Base-by-base conservation (phyloP, 2,888 invertebrate species). In the Creontiades dilutus region DNA sequence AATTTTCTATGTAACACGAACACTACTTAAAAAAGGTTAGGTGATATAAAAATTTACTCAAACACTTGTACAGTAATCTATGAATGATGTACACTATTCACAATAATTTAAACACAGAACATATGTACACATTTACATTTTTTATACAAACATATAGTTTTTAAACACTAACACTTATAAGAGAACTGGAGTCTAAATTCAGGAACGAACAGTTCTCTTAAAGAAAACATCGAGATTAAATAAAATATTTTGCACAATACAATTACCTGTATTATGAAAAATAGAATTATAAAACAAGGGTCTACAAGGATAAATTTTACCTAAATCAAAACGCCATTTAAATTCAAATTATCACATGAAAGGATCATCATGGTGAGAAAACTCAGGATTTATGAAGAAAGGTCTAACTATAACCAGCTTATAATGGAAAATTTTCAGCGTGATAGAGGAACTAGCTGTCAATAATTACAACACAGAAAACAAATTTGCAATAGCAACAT, bases 81-180 rank as follows among this genome's bases (percentile, higher is more conserved):
- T 55, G 37, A 16, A 37, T 37, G 78, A 88, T 88, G 88, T 88
- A 88, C 88, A 88, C 48, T 88, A 88, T 88, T 88, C 76, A 88
- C 88, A 88, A 55, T 19, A 80, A 76, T 75, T 86, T 37, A 68
- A 86, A 68, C 2, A 27, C 12, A 68, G 27, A 68, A 23, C 68
- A 68, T 68, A 68, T 68, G 19, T 85, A 85, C 37, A 37, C 55
- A 82, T 82, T 81, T 81, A 81, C 81, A 81, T 14, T 19, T 81
- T 48, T 82, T 82, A 68, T 68, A 68, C 23, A 68, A 12, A 68
- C 68, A 68, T 68, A 23, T 23, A 19, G 23, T 68, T 68, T 68
- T 68, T 23, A 68, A 61, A 16, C 19, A 57, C 57, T 57, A 57
- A 57, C 57, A 61, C n/a, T 61, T 19, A 61, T 23, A 7, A 23